Conservation (phyloP, 2,888 invertebrate species). For the Volucella inanis region DNA sequence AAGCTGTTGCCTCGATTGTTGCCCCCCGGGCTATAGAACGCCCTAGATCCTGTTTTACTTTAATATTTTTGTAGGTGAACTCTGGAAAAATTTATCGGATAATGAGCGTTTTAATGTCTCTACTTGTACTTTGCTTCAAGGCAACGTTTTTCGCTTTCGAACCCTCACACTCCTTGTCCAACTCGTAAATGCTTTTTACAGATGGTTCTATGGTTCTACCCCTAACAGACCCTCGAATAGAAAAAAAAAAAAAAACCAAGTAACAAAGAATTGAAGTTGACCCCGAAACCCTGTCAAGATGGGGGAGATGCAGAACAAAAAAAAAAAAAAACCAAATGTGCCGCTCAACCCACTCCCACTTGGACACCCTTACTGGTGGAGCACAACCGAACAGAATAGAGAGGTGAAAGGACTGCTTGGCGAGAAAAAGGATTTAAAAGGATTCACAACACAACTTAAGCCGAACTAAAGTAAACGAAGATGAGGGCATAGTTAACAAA, state of each 20-base stretch:
- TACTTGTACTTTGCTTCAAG: conserved; percentile 21
- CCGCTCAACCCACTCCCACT: conserved; percentile 12
- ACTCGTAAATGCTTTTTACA: conserved; percentile 37
- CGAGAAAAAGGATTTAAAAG: conserved; percentile 46
- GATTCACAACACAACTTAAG: conserved; percentile 58
- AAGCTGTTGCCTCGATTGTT: conserved; percentile 2
- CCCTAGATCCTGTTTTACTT: too few relatives aligned
- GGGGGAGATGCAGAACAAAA: not conserved
- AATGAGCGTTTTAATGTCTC: conserved; percentile 73
- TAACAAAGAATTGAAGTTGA: conserved; percentile 38
- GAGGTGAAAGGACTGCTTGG: conserved; percentile 53
- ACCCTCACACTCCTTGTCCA: conserved; percentile 6
- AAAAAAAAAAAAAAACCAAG: conserved; percentile 2
- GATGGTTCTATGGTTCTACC: conserved; percentile 10
- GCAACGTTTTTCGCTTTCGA: not conserved
- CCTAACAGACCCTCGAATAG: conserved; percentile 17
- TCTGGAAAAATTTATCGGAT: conserved; percentile 66
- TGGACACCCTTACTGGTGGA: not conserved
- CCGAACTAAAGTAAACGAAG: conserved; percentile 51
- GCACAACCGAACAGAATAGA: not conserved
- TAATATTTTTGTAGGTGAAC: conserved; percentile 31
- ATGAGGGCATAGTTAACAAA: conserved; percentile 27
- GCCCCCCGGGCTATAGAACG: not conserved
- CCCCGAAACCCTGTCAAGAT: conserved; percentile 39
- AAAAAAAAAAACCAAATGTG: too few relatives aligned